These are phyloP conservation scores for Rhea pennata DNA, from an alignment of 2,113 vertebrate species.

Conservation along the genomic window DNA sequence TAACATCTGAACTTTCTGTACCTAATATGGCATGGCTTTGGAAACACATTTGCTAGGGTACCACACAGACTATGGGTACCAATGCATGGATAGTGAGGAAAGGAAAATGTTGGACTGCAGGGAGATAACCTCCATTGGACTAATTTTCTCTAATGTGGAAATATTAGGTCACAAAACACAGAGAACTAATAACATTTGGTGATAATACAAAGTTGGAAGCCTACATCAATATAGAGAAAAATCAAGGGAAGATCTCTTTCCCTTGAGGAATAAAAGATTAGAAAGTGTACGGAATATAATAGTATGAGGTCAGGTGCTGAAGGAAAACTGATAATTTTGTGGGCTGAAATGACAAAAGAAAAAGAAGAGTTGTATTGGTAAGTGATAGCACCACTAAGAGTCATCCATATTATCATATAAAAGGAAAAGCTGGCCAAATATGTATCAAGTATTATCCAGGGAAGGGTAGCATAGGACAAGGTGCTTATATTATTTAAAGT, in stretches of 20 bases:
- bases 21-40: not conserved
- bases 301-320: not conserved
- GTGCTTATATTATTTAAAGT: not conserved
- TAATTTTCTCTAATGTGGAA: not conserved
- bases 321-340: not conserved
- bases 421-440: not conserved
- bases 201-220: not conserved
- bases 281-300: not conserved
- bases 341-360: not conserved
- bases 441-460: not conserved
- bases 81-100: not conserved
- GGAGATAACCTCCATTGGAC: not conserved
- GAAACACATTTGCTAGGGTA: not conserved
- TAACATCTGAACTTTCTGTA: not conserved
- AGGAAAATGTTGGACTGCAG: not conserved
- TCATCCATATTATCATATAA: not conserved
- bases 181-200: not conserved
- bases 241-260: not conserved
- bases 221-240: not conserved
- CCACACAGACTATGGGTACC: not conserved
- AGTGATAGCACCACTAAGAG: not conserved
- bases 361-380: not conserved
- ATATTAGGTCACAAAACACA: not conserved
- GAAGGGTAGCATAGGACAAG: not conserved
- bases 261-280: not conserved